Conservation (phyloP, 2,113 vertebrate species). For the Hypanus sabinus region DNA sequence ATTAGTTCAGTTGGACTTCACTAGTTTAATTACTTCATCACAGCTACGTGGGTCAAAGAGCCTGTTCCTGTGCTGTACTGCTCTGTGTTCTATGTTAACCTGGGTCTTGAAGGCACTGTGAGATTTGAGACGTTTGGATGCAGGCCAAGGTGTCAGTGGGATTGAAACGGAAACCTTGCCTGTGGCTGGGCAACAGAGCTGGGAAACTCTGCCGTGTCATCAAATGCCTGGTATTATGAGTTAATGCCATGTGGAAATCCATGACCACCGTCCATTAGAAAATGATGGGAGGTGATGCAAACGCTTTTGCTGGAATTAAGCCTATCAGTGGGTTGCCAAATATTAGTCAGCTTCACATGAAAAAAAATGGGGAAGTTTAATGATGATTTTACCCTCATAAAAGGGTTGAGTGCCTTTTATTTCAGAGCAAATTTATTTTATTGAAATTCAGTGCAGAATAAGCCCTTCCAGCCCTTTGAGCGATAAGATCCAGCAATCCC, state of each 20-base stretch:
- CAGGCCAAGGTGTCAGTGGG: background rate
- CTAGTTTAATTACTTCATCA: no score
- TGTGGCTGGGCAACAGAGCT: background rate
- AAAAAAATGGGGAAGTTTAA: background rate
- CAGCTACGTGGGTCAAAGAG: no score
- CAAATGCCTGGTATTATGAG: background rate
- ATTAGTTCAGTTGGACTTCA: no score
- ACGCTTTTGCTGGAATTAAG: background rate
- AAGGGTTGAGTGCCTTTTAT: background rate
- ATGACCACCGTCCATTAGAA: background rate
- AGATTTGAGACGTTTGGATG: background rate
- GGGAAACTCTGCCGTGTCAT: background rate
- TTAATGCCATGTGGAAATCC: background rate
- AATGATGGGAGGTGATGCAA: background rate
- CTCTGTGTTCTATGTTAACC: no score
- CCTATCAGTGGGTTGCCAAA: background rate
- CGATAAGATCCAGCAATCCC: no score
- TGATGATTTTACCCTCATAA: background rate
- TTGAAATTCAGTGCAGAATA: no score
- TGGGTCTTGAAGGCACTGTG: background rate
- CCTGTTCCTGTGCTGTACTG: no score
- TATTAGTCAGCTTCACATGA: background rate
- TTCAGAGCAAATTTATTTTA: background rate
- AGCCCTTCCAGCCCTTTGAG: no score
- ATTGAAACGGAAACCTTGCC: background rate